Percentiles rank a stretch among this genome's conserved stretches.
Conservation (phyloP, 2,888 invertebrate genomes). For the Trachelus troglodyta region DNA sequence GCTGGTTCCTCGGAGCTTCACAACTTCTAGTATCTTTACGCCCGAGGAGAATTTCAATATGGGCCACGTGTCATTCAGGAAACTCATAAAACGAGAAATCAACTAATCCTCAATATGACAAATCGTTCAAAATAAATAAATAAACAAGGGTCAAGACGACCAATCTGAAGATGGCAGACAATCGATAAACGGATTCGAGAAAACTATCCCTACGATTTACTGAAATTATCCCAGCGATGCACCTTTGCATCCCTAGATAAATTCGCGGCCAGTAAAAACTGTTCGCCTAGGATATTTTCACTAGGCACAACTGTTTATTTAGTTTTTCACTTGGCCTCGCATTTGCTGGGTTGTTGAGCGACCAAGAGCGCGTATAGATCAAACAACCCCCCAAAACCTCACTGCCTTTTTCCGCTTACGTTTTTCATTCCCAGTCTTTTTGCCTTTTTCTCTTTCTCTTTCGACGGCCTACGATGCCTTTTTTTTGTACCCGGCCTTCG, state of each 20-base stretch:
- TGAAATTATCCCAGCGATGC: neutral
- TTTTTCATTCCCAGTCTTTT: neutral
- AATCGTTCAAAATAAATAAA: neutral
- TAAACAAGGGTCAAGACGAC: neutral
- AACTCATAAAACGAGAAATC: neutral
- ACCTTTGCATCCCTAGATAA: neutral
- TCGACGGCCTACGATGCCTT: neutral
- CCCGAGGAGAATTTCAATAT: neutral
- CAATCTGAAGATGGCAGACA: no score
- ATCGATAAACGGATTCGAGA: no score
- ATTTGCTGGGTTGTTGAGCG: conserved; percentile 20
- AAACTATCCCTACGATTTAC: no score
- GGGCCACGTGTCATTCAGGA: neutral
- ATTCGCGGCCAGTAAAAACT: neutral
- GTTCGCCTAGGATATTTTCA: neutral
- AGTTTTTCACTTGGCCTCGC: neutral
- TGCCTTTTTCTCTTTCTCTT: neutral
- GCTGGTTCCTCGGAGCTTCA: conserved; percentile 6
- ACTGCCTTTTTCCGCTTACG: conserved; percentile 11
- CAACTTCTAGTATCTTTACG: conserved; percentile 1
- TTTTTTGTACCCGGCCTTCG: neutral
- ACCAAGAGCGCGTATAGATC: conserved; percentile 22
- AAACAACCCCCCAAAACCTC: conserved; percentile 12
- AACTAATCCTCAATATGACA: neutral
- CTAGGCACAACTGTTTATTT: conserved; percentile 6